These are phyloP conservation scores for Sphenopsis melanotis DNA, from an alignment of 2,797 vertebrate species.

Conservation along the genomic window DNA sequence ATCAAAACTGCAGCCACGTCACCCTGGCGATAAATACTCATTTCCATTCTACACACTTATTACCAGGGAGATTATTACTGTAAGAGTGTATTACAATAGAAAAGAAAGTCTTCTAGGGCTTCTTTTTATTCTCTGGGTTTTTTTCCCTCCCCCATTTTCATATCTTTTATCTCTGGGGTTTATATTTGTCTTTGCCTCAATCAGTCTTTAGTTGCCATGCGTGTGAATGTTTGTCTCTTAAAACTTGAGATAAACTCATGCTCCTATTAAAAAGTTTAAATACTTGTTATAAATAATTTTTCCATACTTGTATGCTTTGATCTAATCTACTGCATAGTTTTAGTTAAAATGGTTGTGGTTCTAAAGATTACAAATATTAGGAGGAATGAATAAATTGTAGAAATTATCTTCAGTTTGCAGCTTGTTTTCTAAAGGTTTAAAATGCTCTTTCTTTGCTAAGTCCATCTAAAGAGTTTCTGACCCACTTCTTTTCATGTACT, in stretches of 20 bases:
- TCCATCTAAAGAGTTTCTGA: conserved; percentile 43
- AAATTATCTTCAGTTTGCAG: conserved; percentile 72
- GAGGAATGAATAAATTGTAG: conserved; percentile 55
- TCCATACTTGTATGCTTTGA: conserved; percentile 61
- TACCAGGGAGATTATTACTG: background rate
- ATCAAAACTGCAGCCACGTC: background rate
- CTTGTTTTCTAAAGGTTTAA: conserved; percentile 69
- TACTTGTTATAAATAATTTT: conserved; percentile 49
- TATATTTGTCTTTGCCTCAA: conserved; percentile 55
- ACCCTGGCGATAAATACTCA: background rate
- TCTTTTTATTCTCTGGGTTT: background rate
- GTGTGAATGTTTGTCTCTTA: conserved; percentile 37
- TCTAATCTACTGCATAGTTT: conserved; percentile 63
- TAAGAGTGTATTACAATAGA: background rate
- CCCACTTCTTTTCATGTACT: conserved; percentile 45
- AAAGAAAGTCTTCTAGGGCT: background rate
- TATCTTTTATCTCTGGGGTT: conserved; percentile 5
- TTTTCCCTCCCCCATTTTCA: background rate
- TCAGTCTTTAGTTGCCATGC: background rate
- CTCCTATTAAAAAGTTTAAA: conserved; percentile 68
- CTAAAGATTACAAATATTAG: conserved; percentile 64
- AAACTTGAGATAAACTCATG: conserved; percentile 35
- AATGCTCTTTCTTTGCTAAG: conserved; percentile 44
- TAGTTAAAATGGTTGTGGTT: conserved; percentile 57
- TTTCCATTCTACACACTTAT: background rate